Percentiles rank a stretch among this genome's conserved stretches.
phyloP scores from a whole-genome alignment of 2,888 invertebrate species.

The Dermolepida albohirtum region DNA sequence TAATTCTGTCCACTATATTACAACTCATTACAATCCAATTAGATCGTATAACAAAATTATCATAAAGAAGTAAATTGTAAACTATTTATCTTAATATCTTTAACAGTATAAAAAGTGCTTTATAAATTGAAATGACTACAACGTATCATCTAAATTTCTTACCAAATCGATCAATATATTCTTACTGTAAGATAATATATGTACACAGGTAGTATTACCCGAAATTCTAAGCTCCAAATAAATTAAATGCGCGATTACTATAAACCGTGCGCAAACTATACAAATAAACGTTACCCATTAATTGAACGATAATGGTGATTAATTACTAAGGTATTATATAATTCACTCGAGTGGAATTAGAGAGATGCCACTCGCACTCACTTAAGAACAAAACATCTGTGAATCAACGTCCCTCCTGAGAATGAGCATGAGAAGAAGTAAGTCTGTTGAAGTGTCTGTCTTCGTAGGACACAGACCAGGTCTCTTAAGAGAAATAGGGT shows the following conservation, averaged over 20 bases:
- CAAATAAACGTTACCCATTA: conserved; percentile 28
- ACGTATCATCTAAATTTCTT: neutral
- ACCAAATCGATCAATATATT: no score
- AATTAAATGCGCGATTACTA: conserved; percentile 12
- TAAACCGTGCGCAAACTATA: neutral
- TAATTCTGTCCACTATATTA: no score
- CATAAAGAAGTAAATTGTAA: no score
- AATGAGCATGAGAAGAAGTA: conserved; percentile 38
- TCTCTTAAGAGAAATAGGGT: conserved; percentile 43
- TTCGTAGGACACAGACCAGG: conserved; percentile 32
- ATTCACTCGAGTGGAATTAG: conserved; percentile 43
- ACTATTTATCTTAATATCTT: no score
- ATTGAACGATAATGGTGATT: conserved; percentile 40
- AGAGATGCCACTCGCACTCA: conserved; percentile 23
- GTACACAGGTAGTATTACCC: neutral
- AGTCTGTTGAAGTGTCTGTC: conserved; percentile 45
- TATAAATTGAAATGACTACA: neutral
- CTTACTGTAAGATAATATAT: neutral
- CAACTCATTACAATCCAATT: no score
- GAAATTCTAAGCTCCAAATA: neutral
- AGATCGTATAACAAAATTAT: no score
- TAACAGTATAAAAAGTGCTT: no score
- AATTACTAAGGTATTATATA: conserved; percentile 37
- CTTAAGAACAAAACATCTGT: conserved; percentile 40
- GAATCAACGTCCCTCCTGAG: conserved; percentile 44